Percentiles rank a stretch among this genome's conserved stretches.
Evolutionary conservation across 2,888 invertebrate species (phyloP).

Genomic region (Sericinus montela): DNA sequence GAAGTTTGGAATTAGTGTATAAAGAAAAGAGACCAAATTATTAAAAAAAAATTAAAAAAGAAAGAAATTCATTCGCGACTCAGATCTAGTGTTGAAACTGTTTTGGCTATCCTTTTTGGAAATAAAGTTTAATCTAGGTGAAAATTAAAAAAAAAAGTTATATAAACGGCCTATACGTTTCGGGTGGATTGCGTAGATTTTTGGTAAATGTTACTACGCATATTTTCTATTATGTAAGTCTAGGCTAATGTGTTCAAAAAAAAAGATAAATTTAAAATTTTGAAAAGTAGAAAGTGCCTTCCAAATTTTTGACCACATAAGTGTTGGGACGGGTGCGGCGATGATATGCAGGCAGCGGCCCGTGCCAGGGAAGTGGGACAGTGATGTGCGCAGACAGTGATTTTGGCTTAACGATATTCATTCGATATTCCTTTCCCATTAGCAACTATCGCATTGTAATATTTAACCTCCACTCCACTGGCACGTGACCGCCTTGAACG

Average conservation of each 20-base stretch:
- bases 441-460: not conserved
- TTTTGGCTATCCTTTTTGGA: conserved; percentile 77
- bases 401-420: not conserved
- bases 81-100: conserved; percentile 72
- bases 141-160: conserved; percentile 50
- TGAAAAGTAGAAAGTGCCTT: conserved; percentile 89
- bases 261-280: conserved; percentile 79
- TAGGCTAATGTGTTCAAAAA: conserved; percentile 88
- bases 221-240: conserved; percentile 80
- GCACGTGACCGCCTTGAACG: conserved; percentile 46
- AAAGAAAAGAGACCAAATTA: conserved; percentile 71
- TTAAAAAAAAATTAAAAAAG: too few relatives aligned
- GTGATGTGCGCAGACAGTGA: not conserved
- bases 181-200: conserved; percentile 75
- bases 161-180: conserved; percentile 75
- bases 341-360: conserved; percentile 43
- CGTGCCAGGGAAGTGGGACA: conserved; percentile 34
- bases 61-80: conserved; percentile 62
- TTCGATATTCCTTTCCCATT: not conserved
- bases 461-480: conserved; percentile 19
- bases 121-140: conserved; percentile 67
- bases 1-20: conserved; percentile 74
- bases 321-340: conserved; percentile 80
- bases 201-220: conserved; percentile 78
- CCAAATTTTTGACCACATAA: conserved; percentile 82